Percentiles rank a stretch among this genome's conserved stretches.
Evolutionary conservation across 2,113 vertebrate genomes (phyloP).

Genomic region (Lepisosteus osseus): DNA sequence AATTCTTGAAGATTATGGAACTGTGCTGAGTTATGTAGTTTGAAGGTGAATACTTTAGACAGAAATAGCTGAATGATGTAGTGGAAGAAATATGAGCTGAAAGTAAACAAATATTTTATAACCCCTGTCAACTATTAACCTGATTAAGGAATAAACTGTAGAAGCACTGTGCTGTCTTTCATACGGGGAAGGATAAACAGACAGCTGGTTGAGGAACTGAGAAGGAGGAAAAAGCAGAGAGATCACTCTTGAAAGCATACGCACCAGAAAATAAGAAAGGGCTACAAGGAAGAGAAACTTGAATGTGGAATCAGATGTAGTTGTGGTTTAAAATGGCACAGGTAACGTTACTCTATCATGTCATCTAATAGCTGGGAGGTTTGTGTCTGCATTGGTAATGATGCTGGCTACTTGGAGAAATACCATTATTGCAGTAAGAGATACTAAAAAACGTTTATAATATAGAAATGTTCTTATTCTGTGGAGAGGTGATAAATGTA

Average conservation of each 20-base stretch:
- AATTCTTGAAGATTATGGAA: too few species aligned
- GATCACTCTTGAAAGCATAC: not conserved
- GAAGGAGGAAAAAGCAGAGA: too few species aligned
- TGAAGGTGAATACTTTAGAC: too few species aligned
- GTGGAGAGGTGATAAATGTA: too few species aligned
- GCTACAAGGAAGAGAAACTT: not conserved
- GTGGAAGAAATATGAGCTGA: not conserved
- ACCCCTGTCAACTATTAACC: slow-evolving; percentile 14
- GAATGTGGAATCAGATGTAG: not conserved
- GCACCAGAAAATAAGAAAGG: not conserved
- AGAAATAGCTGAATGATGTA: not conserved
- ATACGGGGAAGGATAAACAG: not conserved
- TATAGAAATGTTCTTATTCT: too few species aligned
- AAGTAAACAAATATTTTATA: slow-evolving; percentile 9
- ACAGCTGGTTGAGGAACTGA: not conserved
- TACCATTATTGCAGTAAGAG: too few species aligned
- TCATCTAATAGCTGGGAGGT: not conserved
- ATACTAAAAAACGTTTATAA: too few species aligned
- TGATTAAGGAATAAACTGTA: slow-evolving; percentile 11
- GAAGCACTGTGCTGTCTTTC: not conserved
- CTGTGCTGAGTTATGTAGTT: too few species aligned
- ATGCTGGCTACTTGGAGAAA: not conserved
- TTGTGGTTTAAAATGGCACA: not conserved
- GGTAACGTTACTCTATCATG: not conserved
- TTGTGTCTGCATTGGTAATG: not conserved